A percentile compares a stretch with the other conserved stretches of the same genome.
Conservation (phyloP, 2,113 vertebrate genomes). For the Hiodon tergisus region DNA sequence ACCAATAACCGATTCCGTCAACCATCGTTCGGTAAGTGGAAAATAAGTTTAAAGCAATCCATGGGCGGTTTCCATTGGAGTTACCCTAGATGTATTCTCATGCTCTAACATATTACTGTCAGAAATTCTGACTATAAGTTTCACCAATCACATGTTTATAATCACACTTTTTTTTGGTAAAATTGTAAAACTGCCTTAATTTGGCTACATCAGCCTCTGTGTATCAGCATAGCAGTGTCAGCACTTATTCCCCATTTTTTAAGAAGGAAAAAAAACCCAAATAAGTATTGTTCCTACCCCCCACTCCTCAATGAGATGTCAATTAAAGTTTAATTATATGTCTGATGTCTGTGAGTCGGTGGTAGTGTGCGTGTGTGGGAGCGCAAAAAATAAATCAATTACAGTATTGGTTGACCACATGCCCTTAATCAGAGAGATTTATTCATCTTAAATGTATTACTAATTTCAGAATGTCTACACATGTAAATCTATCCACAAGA, state of each 20-base stretch:
- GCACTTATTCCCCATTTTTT: background rate
- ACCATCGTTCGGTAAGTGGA: background rate
- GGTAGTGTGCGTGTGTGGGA: background rate
- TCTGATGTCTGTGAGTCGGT: background rate
- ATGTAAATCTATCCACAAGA: too few relatives aligned
- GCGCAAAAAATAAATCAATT: background rate
- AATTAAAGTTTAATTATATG: constrained; percentile 2
- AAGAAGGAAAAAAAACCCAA: background rate
- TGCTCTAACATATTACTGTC: background rate
- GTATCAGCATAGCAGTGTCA: background rate
- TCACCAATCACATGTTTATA: background rate
- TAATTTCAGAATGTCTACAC: too few relatives aligned
- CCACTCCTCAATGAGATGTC: background rate
- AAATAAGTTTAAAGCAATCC: background rate
- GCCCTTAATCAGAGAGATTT: too few relatives aligned
- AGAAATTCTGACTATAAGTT: background rate
- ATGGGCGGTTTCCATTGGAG: background rate
- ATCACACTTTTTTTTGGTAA: background rate
- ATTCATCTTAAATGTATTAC: too few relatives aligned
- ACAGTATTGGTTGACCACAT: too few relatives aligned
- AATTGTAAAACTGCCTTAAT: background rate
- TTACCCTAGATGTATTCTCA: background rate
- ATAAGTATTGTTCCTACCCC: background rate
- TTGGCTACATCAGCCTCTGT: constrained; percentile 5
- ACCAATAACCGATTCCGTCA: background rate